Percentiles rank a stretch among this genome's conserved stretches.
Conservation (phyloP, 2,113 vertebrate genomes). For the Stictonetta naevosa region DNA sequence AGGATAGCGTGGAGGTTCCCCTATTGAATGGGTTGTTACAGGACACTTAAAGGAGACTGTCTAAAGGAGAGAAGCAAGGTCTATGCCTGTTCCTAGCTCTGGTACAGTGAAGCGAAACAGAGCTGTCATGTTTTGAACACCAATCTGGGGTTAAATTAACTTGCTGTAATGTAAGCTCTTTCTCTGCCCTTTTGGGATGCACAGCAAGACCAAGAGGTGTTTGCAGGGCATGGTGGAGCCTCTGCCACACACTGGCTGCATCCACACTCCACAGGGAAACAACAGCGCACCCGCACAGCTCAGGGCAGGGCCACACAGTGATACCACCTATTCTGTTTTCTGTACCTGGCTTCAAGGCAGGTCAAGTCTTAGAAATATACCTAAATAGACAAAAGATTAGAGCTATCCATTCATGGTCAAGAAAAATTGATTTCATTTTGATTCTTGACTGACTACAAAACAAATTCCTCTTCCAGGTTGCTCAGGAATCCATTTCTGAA, state of each 20-base stretch:
- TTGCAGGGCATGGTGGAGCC: neutral
- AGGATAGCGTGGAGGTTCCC: neutral
- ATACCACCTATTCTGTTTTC: neutral
- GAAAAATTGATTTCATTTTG: neutral
- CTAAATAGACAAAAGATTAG: neutral
- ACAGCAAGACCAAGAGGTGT: neutral
- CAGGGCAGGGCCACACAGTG: neutral
- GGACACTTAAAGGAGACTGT: neutral
- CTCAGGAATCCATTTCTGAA: neutral
- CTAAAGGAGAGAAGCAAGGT: neutral
- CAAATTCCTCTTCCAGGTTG: neutral
- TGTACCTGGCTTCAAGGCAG: neutral
- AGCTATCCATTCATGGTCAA: neutral
- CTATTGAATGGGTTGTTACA: neutral
- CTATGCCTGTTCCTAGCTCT: neutral
- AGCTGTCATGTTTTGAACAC: neutral
- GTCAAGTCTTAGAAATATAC: neutral
- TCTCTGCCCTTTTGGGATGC: neutral
- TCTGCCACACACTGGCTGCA: neutral
- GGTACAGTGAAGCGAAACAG: neutral
- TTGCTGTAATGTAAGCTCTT: neutral
- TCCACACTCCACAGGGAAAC: neutral
- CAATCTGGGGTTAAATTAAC: neutral
- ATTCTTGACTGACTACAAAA: neutral
- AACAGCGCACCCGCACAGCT: rapidly evolving